These are phyloP conservation scores for Sinosuthora webbiana DNA, from an alignment of 2,113 vertebrate genomes.

Conservation along the genomic window DNA sequence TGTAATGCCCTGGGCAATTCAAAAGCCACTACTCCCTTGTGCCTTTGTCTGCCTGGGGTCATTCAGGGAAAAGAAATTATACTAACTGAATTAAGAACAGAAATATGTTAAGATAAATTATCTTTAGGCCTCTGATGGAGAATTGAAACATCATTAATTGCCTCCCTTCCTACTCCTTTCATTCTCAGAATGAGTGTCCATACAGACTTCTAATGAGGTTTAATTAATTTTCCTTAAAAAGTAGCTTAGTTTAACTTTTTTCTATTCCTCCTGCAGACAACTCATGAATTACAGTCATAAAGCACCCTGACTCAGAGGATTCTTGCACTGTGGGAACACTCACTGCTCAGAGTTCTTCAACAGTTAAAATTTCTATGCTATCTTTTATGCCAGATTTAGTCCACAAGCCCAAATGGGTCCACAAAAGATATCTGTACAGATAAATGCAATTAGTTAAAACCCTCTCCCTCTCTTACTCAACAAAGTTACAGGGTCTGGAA, in stretches of 20 bases:
- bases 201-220: conserved; percentile 9
- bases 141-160: background rate
- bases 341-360: background rate
- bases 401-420: background rate
- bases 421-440: background rate
- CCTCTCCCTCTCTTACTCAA: background rate
- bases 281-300: background rate
- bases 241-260: conserved; percentile 9
- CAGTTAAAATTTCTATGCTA: background rate
- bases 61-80: background rate
- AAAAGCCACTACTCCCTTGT: accelerated
- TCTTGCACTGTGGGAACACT: background rate
- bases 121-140: background rate
- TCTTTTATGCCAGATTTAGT: background rate
- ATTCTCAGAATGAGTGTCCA: conserved; percentile 7
- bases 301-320: background rate
- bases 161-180: background rate
- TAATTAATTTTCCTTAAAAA: conserved; percentile 28
- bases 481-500: background rate
- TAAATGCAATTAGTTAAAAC: background rate
- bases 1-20: background rate
- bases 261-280: background rate
- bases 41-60: background rate
- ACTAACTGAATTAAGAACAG: background rate
- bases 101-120: background rate